These are phyloP conservation scores for Chloroceryle amazona DNA, from an alignment of 2,797 vertebrate genomes.

Conservation along the genomic window DNA sequence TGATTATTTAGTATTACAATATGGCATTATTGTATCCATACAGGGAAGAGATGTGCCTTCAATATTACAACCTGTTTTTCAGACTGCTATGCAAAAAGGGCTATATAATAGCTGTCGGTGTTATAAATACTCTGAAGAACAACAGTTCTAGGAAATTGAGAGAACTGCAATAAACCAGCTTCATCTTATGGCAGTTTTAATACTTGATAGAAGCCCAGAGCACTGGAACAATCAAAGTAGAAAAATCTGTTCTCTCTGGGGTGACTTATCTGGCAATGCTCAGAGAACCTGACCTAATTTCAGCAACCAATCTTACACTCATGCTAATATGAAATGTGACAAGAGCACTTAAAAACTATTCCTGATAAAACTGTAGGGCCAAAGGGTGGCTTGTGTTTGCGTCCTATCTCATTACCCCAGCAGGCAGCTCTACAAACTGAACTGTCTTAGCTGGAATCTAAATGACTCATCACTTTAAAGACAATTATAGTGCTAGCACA, in stretches of 20 bases:
- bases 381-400: neutral
- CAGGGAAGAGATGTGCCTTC: neutral
- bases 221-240: neutral
- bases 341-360: slow-evolving; percentile 11
- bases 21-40: neutral
- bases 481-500: neutral
- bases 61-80: neutral
- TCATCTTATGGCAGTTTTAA: neutral
- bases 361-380: neutral
- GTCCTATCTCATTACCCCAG: neutral
- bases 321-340: neutral
- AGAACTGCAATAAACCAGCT: neutral
- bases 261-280: slow-evolving; percentile 5
- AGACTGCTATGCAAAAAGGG: neutral
- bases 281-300: neutral
- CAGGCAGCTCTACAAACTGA: neutral
- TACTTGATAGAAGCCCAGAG: neutral
- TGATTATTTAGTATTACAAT: neutral
- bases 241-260: slow-evolving; percentile 27
- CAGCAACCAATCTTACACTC: neutral
- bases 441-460: neutral
- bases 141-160: neutral
- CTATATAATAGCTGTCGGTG: neutral
- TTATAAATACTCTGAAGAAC: neutral
- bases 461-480: slow-evolving; percentile 29